Conservation (phyloP, 2,113 vertebrate genomes). For the Xenopus borealis region DNA sequence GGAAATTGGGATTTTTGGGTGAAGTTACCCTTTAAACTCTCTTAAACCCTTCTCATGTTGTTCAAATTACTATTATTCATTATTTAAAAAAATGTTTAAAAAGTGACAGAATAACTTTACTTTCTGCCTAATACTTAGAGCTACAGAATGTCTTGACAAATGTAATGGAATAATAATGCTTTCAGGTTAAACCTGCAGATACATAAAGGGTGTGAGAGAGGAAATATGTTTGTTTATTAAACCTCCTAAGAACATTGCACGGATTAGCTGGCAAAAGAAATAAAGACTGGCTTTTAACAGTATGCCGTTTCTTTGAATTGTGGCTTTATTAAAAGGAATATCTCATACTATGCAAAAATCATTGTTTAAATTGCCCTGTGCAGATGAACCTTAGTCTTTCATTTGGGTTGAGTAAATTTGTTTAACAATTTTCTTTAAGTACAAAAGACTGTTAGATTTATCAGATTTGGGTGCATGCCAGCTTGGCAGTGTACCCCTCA, state of each 20-base stretch:
- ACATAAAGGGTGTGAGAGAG: too few relatives aligned
- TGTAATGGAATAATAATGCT: too few relatives aligned
- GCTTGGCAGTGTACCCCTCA: constrained; percentile 35
- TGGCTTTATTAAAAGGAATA: neutral
- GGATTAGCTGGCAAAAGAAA: neutral
- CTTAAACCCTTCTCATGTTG: too few relatives aligned
- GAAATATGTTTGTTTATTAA: too few relatives aligned
- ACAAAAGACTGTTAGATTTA: constrained; percentile 35
- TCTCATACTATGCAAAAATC: neutral
- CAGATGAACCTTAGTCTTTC: constrained; percentile 7
- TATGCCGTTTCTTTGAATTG: neutral
- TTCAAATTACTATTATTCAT: too few relatives aligned
- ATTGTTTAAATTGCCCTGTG: constrained; percentile 11
- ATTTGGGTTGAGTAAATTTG: constrained; percentile 21
- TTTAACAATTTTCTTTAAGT: constrained; percentile 35
- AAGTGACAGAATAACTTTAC: too few relatives aligned
- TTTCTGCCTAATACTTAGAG: too few relatives aligned
- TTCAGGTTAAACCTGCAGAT: too few relatives aligned
- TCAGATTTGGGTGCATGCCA: constrained; percentile 35
- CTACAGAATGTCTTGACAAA: too few relatives aligned
- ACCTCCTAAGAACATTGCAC: neutral
- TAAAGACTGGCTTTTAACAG: constrained; percentile 6
- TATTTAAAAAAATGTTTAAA: too few relatives aligned
- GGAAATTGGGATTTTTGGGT: too few relatives aligned
- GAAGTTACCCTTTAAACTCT: too few relatives aligned